A percentile compares a stretch with the other conserved stretches of the same genome.
Conservation (phyloP, 2,797 vertebrate genomes). For the Sebastes flavidus region DNA sequence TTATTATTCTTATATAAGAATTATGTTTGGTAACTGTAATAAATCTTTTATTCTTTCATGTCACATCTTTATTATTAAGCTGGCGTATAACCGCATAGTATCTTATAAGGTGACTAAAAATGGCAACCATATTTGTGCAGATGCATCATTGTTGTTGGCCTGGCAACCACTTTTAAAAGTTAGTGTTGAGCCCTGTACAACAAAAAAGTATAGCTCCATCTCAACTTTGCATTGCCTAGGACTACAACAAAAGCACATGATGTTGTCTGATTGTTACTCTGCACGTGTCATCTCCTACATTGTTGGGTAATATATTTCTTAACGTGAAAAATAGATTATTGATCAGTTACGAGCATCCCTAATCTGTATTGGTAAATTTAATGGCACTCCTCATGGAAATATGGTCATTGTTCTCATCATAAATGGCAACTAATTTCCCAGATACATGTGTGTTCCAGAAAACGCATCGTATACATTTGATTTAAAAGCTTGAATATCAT, state of each 20-base stretch:
- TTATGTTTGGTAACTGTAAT: no score
- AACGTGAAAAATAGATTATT: background rate
- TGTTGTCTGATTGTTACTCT: background rate
- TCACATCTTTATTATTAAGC: no score
- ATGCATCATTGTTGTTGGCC: no score
- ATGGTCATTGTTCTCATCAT: background rate
- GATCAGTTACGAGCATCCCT: background rate
- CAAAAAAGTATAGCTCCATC: background rate
- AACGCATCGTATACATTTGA: background rate
- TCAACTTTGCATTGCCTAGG: background rate
- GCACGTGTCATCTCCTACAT: background rate
- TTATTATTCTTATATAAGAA: no score
- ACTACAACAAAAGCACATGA: background rate
- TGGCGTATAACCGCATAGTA: no score
- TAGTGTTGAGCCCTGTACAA: no score
- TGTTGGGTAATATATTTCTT: background rate
- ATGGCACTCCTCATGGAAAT: background rate
- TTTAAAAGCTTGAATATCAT: background rate
- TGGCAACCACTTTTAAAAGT: no score
- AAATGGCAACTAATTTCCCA: background rate
- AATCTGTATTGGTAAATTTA: background rate
- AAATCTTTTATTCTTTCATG: no score
- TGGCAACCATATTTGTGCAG: no score
- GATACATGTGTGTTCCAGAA: background rate
- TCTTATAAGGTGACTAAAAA: no score